A percentile compares a stretch with the other conserved stretches of the same genome.
Conservation (phyloP, 92 coral and sea anemone genomes). For the Parazoanthus darwini region DNA sequence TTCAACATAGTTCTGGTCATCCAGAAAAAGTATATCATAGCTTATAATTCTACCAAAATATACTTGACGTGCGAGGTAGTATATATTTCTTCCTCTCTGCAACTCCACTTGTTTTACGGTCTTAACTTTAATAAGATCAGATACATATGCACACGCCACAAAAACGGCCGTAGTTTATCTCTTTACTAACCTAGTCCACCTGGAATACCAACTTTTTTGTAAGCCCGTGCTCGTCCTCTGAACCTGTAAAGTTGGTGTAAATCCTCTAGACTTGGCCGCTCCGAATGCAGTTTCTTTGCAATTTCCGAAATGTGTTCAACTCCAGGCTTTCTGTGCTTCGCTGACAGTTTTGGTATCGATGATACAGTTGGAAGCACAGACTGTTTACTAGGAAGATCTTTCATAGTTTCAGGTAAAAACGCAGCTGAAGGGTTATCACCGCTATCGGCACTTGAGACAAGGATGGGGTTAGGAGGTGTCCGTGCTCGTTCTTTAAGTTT, state of each 20-base stretch:
- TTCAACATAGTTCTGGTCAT: not conserved
- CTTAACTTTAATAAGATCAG: too few species aligned
- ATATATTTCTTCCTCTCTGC: not conserved
- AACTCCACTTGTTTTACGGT: too few species aligned
- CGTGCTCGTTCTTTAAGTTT: not conserved
- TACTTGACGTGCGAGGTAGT: too few species aligned
- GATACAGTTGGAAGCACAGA: not conserved
- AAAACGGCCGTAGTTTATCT: too few species aligned
- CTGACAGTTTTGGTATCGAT: not conserved
- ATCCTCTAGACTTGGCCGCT: constrained; percentile 46
- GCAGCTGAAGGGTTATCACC: not conserved
- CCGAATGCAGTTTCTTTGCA: constrained; percentile 10
- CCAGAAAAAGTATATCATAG: too few species aligned
- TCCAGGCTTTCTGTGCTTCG: not conserved
- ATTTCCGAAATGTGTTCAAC: not conserved
- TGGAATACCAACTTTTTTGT: constrained; percentile 41
- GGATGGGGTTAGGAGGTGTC: not conserved
- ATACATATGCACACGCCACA: too few species aligned
- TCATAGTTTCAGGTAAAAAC: not conserved
- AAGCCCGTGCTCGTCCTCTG: constrained; percentile 19
- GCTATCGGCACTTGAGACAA: not conserved
- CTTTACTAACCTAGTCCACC: constrained; percentile 25
- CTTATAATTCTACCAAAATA: too few species aligned
- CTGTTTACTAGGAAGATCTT: not conserved
- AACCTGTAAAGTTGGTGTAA: constrained; percentile 45